phyloP scores from a whole-genome alignment of 2,888 invertebrate genomes.

The Ophion costatus region DNA sequence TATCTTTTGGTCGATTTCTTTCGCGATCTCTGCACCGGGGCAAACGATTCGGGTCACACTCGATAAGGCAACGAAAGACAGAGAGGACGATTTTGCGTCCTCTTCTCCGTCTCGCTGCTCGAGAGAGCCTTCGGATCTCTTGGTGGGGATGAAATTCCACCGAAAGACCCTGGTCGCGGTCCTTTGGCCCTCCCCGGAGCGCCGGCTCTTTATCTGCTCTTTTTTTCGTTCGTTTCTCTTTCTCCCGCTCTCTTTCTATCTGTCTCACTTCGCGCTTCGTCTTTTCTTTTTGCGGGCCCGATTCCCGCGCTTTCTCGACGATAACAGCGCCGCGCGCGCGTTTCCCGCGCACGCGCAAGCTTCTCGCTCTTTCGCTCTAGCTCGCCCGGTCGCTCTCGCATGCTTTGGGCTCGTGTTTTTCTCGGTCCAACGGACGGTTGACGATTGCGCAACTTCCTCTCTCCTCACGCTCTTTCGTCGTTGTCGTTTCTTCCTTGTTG shows the following conservation, averaged over 20 bases:
- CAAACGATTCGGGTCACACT: constrained; percentile 63
- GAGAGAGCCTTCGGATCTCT: constrained; percentile 19
- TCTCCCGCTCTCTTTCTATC: constrained; percentile 30
- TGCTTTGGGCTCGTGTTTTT: constrained; percentile 20
- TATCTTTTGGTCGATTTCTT: constrained; percentile 47
- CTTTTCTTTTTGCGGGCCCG: constrained; percentile 43
- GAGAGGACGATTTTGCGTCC: constrained; percentile 19
- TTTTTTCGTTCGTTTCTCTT: constrained; percentile 9
- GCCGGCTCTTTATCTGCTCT: constrained; percentile 51
- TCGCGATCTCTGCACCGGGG: constrained; percentile 39
- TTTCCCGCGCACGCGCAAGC: constrained; percentile 43
- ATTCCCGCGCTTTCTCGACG: constrained; percentile 65
- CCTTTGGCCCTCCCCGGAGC: constrained; percentile 55
- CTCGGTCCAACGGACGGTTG: constrained; percentile 72
- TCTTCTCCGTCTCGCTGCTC: constrained; percentile 11
- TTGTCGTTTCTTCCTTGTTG: constrained; percentile 59
- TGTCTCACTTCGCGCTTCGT: constrained; percentile 6
- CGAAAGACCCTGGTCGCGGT: constrained; percentile 39
- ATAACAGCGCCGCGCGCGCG: constrained; percentile 59
- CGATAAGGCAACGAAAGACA: constrained; percentile 58
- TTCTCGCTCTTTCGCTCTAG: constrained; percentile 35
- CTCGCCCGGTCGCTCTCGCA: constrained; percentile 27
- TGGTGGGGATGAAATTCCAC: constrained; percentile 57
- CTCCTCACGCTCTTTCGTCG: constrained; percentile 54
- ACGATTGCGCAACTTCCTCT: constrained; percentile 76